These are phyloP conservation scores for Cherax destructor DNA, from an alignment of 1,140 invertebrate species.

Conservation along the genomic window DNA sequence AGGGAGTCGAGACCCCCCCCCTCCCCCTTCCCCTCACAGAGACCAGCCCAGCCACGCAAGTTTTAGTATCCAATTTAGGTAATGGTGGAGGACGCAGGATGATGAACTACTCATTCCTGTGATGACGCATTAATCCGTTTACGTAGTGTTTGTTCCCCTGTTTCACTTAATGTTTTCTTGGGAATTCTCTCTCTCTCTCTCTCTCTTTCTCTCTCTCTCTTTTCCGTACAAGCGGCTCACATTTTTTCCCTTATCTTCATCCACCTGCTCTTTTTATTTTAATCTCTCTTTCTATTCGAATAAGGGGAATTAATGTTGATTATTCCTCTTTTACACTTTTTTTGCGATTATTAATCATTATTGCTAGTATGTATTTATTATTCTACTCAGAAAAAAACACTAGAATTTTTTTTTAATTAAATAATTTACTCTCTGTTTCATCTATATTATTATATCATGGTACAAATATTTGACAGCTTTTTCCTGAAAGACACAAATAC, in stretches of 20 bases:
- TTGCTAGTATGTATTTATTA: no score
- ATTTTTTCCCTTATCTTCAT: background rate
- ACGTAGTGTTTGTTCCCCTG: constrained; percentile 48
- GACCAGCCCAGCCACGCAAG: constrained; percentile 22
- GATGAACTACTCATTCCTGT: constrained; percentile 59
- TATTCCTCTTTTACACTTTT: no score
- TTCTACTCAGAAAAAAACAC: no score
- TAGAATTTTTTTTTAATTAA: no score
- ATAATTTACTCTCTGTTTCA: no score
- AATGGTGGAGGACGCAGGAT: constrained; percentile 52
- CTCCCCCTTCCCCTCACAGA: background rate
- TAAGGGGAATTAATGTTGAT: no score
- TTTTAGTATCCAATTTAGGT: constrained; percentile 65
- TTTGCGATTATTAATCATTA: no score
- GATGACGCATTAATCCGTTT: constrained; percentile 66
- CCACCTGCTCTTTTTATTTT: background rate
- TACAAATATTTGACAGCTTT: no score
- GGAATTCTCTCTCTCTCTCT: background rate
- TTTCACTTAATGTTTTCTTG: constrained; percentile 61
- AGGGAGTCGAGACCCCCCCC: background rate
- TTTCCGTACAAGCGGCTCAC: background rate
- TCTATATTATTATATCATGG: no score
- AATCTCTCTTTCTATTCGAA: background rate
- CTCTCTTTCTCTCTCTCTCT: background rate
- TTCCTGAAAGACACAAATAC: no score